Conservation (phyloP, 2,113 vertebrate genomes). For the Cinclus cinclus region DNA sequence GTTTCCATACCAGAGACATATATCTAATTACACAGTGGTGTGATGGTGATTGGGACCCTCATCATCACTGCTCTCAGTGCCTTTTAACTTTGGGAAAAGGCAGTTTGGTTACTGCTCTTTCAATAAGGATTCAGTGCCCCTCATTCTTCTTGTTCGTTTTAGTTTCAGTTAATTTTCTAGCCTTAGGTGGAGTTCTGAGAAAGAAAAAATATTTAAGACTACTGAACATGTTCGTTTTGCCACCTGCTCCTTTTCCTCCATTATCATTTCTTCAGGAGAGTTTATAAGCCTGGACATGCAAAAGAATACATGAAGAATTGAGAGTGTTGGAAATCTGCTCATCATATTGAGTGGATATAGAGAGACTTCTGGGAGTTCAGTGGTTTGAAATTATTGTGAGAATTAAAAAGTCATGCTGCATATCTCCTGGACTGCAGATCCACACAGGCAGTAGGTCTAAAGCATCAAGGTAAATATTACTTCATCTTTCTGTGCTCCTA, state of each 20-base stretch:
- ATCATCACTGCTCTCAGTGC: neutral
- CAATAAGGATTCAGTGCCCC: neutral
- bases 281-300: neutral
- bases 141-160: neutral
- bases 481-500: neutral
- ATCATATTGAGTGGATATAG: neutral
- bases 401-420: neutral
- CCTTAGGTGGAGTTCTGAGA: neutral
- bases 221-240: neutral
- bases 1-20: neutral
- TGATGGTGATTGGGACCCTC: neutral
- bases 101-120: neutral
- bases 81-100: neutral
- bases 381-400: neutral
- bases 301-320: neutral
- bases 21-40: neutral
- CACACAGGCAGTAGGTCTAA: neutral
- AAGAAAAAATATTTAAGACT: neutral
- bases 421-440: neutral
- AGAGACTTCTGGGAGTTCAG: neutral
- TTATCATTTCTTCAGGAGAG: neutral
- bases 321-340: neutral
- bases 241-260: neutral
- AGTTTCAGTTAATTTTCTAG: neutral
- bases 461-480: neutral